Percentiles rank a stretch among this genome's conserved stretches.
Evolutionary conservation across 2,797 vertebrate genomes (phyloP).

Genomic region (Halcyon smyrnensis): DNA sequence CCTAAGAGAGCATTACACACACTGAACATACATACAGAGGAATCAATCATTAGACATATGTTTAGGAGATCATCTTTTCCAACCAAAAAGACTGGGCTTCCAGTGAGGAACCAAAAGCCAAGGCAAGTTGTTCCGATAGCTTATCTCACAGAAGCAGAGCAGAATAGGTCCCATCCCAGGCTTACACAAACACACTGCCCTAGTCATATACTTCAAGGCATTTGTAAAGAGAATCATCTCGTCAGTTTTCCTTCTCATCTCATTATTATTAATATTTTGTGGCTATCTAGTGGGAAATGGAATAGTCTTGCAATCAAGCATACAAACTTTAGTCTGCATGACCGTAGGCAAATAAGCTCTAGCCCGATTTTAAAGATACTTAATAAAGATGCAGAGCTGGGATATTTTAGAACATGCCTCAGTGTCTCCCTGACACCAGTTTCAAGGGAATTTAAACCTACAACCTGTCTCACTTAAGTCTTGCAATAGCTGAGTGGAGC

Average conservation of each 20-base stretch:
- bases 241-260: background rate
- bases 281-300: background rate
- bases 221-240: background rate
- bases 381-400: background rate
- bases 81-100: background rate
- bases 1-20: background rate
- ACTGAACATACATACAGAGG: background rate
- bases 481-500: background rate
- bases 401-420: background rate
- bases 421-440: background rate
- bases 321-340: background rate
- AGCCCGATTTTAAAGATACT: background rate
- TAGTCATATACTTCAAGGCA: background rate
- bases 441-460: background rate
- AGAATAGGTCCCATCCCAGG: background rate
- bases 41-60: conserved; percentile 45
- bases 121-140: background rate
- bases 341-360: background rate
- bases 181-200: background rate
- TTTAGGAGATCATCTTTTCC: conserved; percentile 43
- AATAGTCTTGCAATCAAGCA: background rate
- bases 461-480: background rate
- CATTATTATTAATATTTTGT: background rate
- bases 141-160: background rate
- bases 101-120: background rate